Evolutionary conservation across 2,888 invertebrate genomes (phyloP).

Genomic region (Glyphotaelius pellucidus): DNA sequence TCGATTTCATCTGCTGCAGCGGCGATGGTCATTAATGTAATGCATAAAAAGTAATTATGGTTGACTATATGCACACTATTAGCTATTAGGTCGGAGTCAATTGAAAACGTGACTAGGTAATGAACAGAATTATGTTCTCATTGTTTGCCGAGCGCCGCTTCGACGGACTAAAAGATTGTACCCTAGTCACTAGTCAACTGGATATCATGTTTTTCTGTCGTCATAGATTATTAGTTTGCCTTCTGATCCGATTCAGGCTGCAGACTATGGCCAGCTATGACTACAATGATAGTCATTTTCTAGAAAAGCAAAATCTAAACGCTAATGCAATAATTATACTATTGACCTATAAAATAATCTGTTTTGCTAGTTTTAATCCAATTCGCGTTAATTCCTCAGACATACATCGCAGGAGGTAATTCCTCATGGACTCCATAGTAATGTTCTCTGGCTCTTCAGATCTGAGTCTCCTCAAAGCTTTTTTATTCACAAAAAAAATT

Average conservation of each 20-base stretch:
- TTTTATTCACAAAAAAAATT: background rate
- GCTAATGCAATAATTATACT: background rate
- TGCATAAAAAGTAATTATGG: constrained; percentile 56
- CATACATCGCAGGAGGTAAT: background rate
- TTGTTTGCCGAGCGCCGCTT: constrained; percentile 56
- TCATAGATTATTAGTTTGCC: constrained; percentile 45
- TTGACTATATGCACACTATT: constrained; percentile 51
- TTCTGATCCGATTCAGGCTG: constrained; percentile 16
- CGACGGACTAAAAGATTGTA: constrained; percentile 48
- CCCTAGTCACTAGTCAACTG: constrained; percentile 41
- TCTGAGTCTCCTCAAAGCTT: background rate
- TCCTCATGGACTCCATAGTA: background rate
- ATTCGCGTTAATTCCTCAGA: background rate
- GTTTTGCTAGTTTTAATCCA: background rate
- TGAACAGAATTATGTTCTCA: constrained; percentile 63
- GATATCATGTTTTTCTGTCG: constrained; percentile 56
- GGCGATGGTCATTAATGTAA: constrained; percentile 46
- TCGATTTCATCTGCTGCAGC: constrained; percentile 48
- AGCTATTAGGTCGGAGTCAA: constrained; percentile 55
- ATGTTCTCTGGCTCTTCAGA: background rate
- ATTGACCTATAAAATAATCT: background rate
- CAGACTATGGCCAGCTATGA: background rate
- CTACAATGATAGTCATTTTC: background rate
- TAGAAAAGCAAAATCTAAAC: too few species aligned
- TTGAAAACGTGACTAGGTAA: constrained; percentile 65